These are phyloP conservation scores for Alsophila aescularia DNA, from an alignment of 2,888 invertebrate genomes.

Conservation along the genomic window DNA sequence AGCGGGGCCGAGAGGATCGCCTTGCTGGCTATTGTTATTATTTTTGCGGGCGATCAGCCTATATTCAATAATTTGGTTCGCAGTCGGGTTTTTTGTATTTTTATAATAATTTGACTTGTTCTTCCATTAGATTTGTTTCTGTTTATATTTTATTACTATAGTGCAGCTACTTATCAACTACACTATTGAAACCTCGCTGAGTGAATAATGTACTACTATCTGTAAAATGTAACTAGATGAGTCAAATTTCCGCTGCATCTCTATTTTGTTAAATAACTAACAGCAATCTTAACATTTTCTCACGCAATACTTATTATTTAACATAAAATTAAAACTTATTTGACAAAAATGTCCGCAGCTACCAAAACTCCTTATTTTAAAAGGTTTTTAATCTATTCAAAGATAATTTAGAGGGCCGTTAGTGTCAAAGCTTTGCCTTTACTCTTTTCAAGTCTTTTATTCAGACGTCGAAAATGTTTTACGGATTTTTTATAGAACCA, in stretches of 20 bases:
- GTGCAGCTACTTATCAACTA: no score
- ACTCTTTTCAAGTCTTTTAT: constrained; percentile 53
- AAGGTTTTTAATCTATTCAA: constrained; percentile 59
- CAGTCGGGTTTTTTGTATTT: no score
- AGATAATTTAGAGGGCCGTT: constrained; percentile 62
- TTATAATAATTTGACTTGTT: no score
- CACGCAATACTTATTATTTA: not conserved
- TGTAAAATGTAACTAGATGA: constrained; percentile 3
- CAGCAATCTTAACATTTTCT: constrained; percentile 2
- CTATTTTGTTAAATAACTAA: constrained; percentile 6
- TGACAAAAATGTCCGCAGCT: constrained; percentile 3
- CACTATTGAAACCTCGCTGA: no score
- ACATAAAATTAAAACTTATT: constrained; percentile 5
- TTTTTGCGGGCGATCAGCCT: no score
- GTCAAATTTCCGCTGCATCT: constrained; percentile 8
- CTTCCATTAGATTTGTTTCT: no score
- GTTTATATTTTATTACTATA: no score
- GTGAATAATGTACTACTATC: not conserved
- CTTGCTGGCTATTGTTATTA: no score
- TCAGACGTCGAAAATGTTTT: constrained; percentile 49
- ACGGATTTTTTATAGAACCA: constrained; percentile 49
- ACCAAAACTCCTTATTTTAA: constrained; percentile 48
- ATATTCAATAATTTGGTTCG: no score
- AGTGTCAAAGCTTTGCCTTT: constrained; percentile 57
- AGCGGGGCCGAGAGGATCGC: no score